These are phyloP conservation scores for Drosophila pruinosa DNA, from an alignment of 1,140 invertebrate species.

Conservation along the genomic window DNA sequence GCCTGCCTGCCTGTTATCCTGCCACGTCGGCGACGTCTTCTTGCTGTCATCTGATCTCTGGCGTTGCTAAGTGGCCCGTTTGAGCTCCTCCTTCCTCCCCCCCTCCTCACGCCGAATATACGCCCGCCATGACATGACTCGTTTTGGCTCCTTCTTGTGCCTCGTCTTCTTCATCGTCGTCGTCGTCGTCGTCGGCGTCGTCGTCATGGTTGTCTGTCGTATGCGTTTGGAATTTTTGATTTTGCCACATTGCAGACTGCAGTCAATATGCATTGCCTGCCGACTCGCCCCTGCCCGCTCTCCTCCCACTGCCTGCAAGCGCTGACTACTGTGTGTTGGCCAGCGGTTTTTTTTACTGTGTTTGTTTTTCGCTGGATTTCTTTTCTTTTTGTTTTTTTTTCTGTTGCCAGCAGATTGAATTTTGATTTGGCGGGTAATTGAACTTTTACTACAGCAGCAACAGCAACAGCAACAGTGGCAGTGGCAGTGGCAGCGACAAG, in stretches of 20 bases:
- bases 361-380: conserved; percentile 20
- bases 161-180: not conserved
- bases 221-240: conserved; percentile 79
- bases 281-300: not conserved
- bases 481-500: conserved; percentile 1
- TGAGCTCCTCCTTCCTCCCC: not conserved
- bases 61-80: conserved; percentile 70
- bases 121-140: conserved; percentile 67
- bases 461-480: conserved; percentile 21
- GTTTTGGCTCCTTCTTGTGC: conserved; percentile 24
- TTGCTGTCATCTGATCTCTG: conserved; percentile 77
- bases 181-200: conserved; percentile 16
- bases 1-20: conserved; percentile 53
- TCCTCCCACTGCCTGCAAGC: not conserved
- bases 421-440: conserved; percentile 80
- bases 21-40: conserved; percentile 47
- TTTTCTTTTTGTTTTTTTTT: conserved; percentile 37
- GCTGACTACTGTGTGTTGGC: conserved; percentile 55
- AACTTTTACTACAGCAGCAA: conserved; percentile 73
- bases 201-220: conserved; percentile 77
- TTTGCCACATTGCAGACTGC: conserved; percentile 73
- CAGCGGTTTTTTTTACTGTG: conserved; percentile 24
- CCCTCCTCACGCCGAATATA: conserved; percentile 16
- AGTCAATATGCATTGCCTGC: conserved; percentile 61
- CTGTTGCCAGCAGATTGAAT: conserved; percentile 71